Conservation (phyloP, 2,888 invertebrate genomes). For the Drosophila paranaensis region DNA sequence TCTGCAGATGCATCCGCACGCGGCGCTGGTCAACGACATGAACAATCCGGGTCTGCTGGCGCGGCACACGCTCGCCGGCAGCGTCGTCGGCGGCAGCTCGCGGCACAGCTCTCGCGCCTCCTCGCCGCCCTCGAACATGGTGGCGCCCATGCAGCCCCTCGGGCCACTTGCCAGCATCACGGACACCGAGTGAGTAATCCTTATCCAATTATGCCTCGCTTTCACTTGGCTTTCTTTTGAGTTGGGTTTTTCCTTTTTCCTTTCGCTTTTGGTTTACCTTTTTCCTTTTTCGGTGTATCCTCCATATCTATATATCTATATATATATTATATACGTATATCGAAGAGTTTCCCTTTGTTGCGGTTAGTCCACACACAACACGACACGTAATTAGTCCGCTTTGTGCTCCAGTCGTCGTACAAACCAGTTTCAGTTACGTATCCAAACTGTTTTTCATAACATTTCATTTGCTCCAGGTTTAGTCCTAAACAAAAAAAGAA, state of each 20-base stretch:
- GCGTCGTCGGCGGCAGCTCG: conserved; percentile 61
- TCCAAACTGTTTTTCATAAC: conserved; percentile 7
- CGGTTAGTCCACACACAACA: conserved; percentile 8
- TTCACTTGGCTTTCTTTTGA: not conserved
- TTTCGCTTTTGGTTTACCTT: conserved; percentile 8
- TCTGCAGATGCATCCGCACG: conserved; percentile 59
- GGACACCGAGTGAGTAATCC: conserved; percentile 87
- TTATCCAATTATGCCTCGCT: too few relatives aligned
- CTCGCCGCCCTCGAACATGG: conserved; percentile 85
- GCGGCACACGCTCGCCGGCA: conserved; percentile 77
- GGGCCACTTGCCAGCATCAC: conserved; percentile 88
- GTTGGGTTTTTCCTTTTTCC: not conserved
- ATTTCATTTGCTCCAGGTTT: conserved; percentile 37
- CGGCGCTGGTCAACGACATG: conserved; percentile 85
- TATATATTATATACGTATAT: not conserved
- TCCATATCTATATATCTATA: conserved; percentile 6
- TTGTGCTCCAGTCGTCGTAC: conserved; percentile 37
- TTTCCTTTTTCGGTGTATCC: conserved; percentile 26
- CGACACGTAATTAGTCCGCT: conserved; percentile 41
- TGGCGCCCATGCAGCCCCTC: conserved; percentile 86
- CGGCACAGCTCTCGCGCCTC: conserved; percentile 83
- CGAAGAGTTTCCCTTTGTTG: conserved; percentile 24
- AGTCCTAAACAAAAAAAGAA: not conserved
- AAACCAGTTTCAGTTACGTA: conserved; percentile 32
- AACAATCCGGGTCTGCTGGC: conserved; percentile 85